Percentiles rank a stretch among this genome's conserved stretches.
These are phyloP conservation scores for Apodemus agrarius DNA, from an alignment of 2,797 vertebrate genomes.

Conservation along the genomic window DNA sequence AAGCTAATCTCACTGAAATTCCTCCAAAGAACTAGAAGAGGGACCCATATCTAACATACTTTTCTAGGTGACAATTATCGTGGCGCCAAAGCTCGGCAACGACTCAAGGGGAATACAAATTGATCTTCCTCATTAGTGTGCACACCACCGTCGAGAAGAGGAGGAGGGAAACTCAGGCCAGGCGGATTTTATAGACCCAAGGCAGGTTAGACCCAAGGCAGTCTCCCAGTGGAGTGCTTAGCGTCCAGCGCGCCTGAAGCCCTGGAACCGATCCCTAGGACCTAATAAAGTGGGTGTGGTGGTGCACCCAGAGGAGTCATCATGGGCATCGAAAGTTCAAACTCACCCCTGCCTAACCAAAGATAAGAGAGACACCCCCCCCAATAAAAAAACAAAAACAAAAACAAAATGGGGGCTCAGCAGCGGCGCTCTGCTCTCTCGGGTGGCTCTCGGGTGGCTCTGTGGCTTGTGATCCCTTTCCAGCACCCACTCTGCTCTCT, in stretches of 20 bases:
- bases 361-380: not conserved
- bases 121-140: not conserved
- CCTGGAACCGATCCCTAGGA: not conserved
- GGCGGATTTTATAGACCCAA: not conserved
- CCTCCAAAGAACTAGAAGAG: not conserved
- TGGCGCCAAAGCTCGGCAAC: not conserved
- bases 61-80: not conserved
- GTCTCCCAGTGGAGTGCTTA: too few species aligned
- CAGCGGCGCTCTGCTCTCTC: not conserved
- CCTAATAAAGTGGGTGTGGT: not conserved
- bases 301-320: not conserved
- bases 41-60: not conserved
- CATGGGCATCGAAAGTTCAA: not conserved
- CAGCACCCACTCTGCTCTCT: too few species aligned
- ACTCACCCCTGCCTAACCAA: not conserved
- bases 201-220: not conserved
- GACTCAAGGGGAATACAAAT: not conserved
- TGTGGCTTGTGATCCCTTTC: not conserved
- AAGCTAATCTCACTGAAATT: not conserved
- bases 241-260: not conserved
- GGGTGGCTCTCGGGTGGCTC: accelerated
- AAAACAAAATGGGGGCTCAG: not conserved
- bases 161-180: not conserved
- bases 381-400: not conserved
- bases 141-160: not conserved